These are phyloP conservation scores for Passer montanus DNA, from an alignment of 2,113 vertebrate species.

Conservation along the genomic window DNA sequence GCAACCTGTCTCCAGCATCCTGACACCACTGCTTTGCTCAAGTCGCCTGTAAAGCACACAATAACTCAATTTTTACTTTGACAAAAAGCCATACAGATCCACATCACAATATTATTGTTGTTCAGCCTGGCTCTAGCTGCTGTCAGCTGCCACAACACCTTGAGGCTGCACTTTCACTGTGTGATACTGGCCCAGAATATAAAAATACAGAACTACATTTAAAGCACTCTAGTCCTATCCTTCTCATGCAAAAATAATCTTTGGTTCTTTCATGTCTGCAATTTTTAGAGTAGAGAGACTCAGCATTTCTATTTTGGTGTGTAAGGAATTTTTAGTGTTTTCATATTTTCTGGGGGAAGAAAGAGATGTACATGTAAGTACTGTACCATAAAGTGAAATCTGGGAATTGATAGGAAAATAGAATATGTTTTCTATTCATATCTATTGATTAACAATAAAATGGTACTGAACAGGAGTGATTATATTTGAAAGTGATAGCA, in stretches of 20 bases:
- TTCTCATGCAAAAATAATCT: neutral
- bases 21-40: neutral
- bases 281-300: neutral
- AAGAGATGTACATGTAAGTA: neutral
- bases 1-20: neutral
- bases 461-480: neutral
- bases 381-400: neutral
- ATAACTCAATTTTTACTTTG: neutral
- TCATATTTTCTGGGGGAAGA: neutral
- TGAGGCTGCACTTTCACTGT: neutral
- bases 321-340: neutral
- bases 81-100: neutral
- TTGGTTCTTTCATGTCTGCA: neutral
- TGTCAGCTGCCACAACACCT: neutral
- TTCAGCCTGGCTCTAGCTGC: neutral
- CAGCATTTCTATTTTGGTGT: neutral
- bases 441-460: neutral
- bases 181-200: neutral
- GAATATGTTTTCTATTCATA: neutral
- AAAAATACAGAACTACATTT: neutral
- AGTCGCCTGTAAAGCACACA: neutral
- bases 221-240: neutral
- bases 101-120: neutral
- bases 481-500: neutral
- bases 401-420: neutral